Conservation (phyloP, 1,140 invertebrate species). For the Rhizoglyphus robini region DNA sequence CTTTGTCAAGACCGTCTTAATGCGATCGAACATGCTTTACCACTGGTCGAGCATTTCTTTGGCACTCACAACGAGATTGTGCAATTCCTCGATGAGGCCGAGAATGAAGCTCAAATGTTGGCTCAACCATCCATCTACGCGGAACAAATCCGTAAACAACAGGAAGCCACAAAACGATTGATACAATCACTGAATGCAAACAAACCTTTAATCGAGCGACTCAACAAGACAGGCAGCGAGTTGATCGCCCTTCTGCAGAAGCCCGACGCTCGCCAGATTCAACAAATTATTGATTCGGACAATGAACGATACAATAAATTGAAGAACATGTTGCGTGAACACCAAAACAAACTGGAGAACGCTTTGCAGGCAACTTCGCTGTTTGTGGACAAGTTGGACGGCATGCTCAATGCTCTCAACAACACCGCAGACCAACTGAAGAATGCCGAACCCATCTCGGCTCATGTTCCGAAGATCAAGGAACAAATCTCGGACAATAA, state of each 20-base stretch:
- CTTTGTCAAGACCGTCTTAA: constrained; percentile 69
- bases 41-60: constrained; percentile 79
- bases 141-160: constrained; percentile 81
- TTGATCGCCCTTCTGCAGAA: constrained; percentile 68
- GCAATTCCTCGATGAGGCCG: constrained; percentile 83
- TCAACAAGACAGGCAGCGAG: constrained; percentile 85
- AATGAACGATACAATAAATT: constrained; percentile 75
- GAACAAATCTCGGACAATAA: constrained; percentile 92
- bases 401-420: constrained; percentile 77
- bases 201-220: constrained; percentile 81
- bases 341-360: constrained; percentile 79
- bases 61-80: constrained; percentile 80
- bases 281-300: constrained; percentile 71
- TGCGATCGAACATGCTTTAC: constrained; percentile 83
- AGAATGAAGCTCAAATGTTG: constrained; percentile 71
- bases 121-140: constrained; percentile 79
- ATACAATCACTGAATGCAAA: constrained; percentile 82
- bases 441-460: constrained; percentile 77
- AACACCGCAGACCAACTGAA: constrained; percentile 78
- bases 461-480: constrained; percentile 77
- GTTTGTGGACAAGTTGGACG: constrained; percentile 88
- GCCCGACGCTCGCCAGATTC: constrained; percentile 69
- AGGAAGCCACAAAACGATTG: constrained; percentile 81
- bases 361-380: constrained; percentile 59
- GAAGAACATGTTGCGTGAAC: constrained; percentile 59